Conservation (phyloP, 2,888 invertebrate genomes). For the Nineta flava region DNA sequence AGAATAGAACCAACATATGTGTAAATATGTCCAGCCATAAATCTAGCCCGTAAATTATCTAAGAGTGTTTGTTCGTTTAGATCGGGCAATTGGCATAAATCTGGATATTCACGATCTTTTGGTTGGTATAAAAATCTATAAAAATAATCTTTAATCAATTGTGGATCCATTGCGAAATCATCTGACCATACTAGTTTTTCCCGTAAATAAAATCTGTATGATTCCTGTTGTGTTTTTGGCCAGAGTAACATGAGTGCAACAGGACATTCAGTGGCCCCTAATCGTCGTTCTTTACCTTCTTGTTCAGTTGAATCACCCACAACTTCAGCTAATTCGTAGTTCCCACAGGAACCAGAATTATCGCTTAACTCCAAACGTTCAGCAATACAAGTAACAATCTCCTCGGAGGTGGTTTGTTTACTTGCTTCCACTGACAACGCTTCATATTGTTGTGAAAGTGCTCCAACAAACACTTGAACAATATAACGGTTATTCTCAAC, state of each 20-base stretch:
- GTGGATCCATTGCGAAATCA: conserved; percentile 77
- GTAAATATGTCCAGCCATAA: conserved; percentile 85
- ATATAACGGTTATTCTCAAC: conserved; percentile 51
- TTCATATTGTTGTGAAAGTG: conserved; percentile 75
- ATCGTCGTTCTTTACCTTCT: conserved; percentile 81
- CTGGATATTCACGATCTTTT: conserved; percentile 85
- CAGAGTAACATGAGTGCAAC: conserved; percentile 71
- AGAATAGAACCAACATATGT: conserved; percentile 92
- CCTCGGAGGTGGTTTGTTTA: conserved; percentile 81
- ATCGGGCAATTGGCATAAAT: conserved; percentile 88
- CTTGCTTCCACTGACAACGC: conserved; percentile 81
- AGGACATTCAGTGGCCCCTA: conserved; percentile 66
- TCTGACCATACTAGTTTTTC: conserved; percentile 81
- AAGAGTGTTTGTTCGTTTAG: conserved; percentile 85
- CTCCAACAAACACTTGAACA: conserved; percentile 79
- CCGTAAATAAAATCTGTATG: conserved; percentile 67
- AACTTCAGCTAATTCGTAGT: conserved; percentile 73
- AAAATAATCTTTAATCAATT: conserved; percentile 84
- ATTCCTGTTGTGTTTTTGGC: conserved; percentile 50
- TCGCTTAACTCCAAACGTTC: conserved; percentile 48
- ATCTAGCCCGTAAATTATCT: conserved; percentile 77
- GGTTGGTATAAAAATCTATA: conserved; percentile 83
- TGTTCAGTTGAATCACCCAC: conserved; percentile 73
- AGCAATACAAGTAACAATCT: conserved; percentile 79
- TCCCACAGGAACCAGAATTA: conserved; percentile 35